Evolutionary conservation across 2,113 vertebrate genomes (phyloP).

Genomic region (Toxotes chatareus): DNA sequence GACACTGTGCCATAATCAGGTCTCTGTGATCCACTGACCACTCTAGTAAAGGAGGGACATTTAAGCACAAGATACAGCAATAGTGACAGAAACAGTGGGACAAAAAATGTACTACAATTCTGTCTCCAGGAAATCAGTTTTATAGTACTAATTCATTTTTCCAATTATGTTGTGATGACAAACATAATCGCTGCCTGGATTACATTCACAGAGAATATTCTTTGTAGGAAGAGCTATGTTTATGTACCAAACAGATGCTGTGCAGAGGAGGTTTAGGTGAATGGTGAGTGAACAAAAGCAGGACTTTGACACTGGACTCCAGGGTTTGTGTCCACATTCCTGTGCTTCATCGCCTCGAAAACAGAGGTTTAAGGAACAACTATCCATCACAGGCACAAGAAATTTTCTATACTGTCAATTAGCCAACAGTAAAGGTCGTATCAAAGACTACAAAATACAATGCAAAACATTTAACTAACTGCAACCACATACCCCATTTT

Average conservation of each 20-base stretch:
- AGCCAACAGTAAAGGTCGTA: neutral
- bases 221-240: no score
- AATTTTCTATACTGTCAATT: neutral
- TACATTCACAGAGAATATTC: neutral
- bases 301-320: neutral
- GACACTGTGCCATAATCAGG: constrained; percentile 49
- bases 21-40: constrained; percentile 38
- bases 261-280: neutral
- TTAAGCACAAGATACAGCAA: neutral
- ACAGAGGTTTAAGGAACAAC: neutral
- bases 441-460: neutral
- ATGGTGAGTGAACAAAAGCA: neutral
- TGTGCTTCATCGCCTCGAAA: neutral
- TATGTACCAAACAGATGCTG: no score
- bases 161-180: neutral
- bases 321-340: no score
- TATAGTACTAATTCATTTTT: neutral
- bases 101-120: neutral
- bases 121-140: neutral
- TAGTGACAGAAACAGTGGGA: neutral
- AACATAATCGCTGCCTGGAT: neutral
- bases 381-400: neutral
- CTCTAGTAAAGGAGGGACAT: constrained; percentile 13
- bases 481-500: neutral
- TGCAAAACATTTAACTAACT: neutral